phyloP scores from a whole-genome alignment of 2,888 invertebrate genomes.

The Asteroscopus sphinx region DNA sequence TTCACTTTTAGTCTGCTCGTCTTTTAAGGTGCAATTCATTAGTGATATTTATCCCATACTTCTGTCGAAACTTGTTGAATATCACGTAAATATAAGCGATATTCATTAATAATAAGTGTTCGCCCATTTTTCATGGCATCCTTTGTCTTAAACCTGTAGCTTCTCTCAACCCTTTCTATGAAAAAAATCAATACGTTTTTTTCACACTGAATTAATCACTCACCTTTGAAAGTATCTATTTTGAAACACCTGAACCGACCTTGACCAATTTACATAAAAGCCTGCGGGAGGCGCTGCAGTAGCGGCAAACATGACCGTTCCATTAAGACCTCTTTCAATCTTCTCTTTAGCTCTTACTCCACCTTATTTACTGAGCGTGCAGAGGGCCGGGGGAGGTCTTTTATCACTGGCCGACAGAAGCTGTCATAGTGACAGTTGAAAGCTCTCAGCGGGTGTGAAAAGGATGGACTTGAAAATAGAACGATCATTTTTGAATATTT shows the following conservation, averaged over 20 bases:
- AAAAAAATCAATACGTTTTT: slow-evolving; percentile 5
- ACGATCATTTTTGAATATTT: slow-evolving; percentile 55
- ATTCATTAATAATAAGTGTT: not conserved
- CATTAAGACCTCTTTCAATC: slow-evolving; percentile 56
- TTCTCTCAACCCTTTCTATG: slow-evolving; percentile 1
- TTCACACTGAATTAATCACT: slow-evolving; percentile 36
- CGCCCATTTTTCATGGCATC: not conserved
- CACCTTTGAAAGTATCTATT: slow-evolving; percentile 54
- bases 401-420: slow-evolving; percentile 58
- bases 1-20: not conserved
- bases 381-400: slow-evolving; percentile 39
- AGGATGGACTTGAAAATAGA: slow-evolving; percentile 57
- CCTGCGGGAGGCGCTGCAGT: slow-evolving; percentile 75
- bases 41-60: not conserved
- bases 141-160: slow-evolving; percentile 21
- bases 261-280: slow-evolving; percentile 74
- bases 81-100: too few species aligned
- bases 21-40: not conserved
- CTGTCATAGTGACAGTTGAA: slow-evolving; percentile 74
- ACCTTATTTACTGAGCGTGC: slow-evolving; percentile 25
- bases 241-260: slow-evolving; percentile 62
- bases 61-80: not conserved
- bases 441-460: slow-evolving; percentile 68
- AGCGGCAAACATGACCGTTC: slow-evolving; percentile 60
- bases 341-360: slow-evolving; percentile 26